Conservation (phyloP, 2,888 invertebrate genomes). For the Sinhomidia bicolor region DNA sequence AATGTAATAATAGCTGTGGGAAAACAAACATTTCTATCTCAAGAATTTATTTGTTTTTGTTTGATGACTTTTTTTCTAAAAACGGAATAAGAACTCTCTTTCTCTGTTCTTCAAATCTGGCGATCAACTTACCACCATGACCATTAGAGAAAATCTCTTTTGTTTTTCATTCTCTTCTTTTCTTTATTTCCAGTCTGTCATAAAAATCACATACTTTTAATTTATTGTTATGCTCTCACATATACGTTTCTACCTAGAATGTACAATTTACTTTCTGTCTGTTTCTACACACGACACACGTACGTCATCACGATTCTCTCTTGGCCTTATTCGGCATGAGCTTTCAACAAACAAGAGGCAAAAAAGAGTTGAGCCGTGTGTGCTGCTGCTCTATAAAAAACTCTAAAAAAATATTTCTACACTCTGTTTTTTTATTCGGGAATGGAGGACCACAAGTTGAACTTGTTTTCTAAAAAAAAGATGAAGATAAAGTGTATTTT, state of each 20-base stretch:
- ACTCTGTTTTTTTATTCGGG: conserved; percentile 27
- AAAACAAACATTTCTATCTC: conserved; percentile 69
- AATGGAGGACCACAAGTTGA: conserved; percentile 47
- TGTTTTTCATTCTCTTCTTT: conserved; percentile 29
- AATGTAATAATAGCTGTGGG: conserved; percentile 62
- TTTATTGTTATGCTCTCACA: conserved; percentile 32
- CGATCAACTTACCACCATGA: conserved; percentile 35
- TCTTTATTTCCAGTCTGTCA: conserved; percentile 36
- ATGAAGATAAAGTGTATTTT: too few relatives aligned
- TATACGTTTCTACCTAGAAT: conserved; percentile 19
- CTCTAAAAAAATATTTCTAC: not conserved
- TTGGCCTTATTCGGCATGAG: conserved; percentile 67
- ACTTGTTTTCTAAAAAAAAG: conserved; percentile 37
- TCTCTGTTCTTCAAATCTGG: conserved; percentile 70
- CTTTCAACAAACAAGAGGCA: conserved; percentile 55
- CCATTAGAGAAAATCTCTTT: conserved; percentile 55
- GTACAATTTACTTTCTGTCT: conserved; percentile 42
- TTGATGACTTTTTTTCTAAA: conserved; percentile 68
- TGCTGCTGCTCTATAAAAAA: too few relatives aligned
- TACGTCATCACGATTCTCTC: conserved; percentile 56
- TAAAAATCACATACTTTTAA: not conserved
- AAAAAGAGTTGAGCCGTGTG: conserved; percentile 63
- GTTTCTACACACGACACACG: conserved; percentile 14
- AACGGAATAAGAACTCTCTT: conserved; percentile 72
- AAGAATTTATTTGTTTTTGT: conserved; percentile 63